Conservation (phyloP, 2,888 invertebrate genomes). For the Drosophila pegasa region DNA sequence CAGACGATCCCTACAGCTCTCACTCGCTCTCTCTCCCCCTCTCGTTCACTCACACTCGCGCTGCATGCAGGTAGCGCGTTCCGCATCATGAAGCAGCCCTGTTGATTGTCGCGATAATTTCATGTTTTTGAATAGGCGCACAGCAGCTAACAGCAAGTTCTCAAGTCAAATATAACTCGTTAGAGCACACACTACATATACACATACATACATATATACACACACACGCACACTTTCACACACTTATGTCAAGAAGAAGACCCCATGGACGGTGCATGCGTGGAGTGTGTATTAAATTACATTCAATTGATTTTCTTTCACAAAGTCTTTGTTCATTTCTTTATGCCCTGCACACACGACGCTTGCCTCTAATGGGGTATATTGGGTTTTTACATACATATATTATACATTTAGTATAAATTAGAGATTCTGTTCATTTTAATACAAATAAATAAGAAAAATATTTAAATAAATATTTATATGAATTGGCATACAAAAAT, state of each 20-base stretch:
- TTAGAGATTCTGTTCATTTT: too few species aligned
- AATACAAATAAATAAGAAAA: too few species aligned
- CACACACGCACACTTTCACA: neutral
- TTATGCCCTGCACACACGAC: neutral
- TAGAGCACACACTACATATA: neutral
- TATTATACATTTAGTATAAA: too few species aligned
- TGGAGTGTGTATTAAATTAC: constrained; percentile 38
- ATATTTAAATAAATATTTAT: too few species aligned
- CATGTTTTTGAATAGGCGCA: constrained; percentile 63
- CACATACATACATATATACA: neutral
- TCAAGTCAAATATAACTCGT: constrained; percentile 5
- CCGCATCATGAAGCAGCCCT: constrained; percentile 17
- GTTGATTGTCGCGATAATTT: constrained; percentile 76
- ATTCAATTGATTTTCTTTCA: constrained; percentile 19
- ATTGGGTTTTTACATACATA: neutral
- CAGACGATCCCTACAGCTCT: neutral
- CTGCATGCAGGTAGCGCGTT: neutral
- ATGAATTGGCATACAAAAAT: too few species aligned
- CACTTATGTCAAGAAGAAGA: neutral
- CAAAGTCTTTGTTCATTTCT: constrained; percentile 28
- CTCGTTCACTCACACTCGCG: too few species aligned
- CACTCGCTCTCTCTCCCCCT: neutral
- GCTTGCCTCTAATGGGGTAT: neutral
- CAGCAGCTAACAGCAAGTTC: constrained; percentile 25
- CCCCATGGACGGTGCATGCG: constrained; percentile 29